Conservation (phyloP, 1,140 invertebrate genomes). For the Pararge aegeria region DNA sequence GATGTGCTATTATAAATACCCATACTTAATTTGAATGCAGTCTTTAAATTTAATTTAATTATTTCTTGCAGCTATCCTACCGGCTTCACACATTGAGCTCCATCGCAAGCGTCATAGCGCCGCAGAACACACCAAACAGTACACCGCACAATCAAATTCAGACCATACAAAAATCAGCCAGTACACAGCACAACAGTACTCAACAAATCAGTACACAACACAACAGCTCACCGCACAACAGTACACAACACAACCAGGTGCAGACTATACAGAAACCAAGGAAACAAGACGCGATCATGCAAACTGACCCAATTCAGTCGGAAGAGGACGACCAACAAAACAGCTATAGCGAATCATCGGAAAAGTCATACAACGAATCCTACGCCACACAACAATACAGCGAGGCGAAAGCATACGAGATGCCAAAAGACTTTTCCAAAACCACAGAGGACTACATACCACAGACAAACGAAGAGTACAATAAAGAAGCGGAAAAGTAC, state of each 20-base stretch:
- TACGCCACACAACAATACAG: conserved; percentile 30
- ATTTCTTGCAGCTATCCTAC: conserved; percentile 47
- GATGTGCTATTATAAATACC: too few species aligned
- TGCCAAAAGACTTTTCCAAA: conserved; percentile 59
- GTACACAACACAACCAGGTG: not conserved
- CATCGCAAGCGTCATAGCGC: conserved; percentile 38
- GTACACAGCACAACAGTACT: conserved; percentile 2
- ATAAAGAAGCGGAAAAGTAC: conserved; percentile 68
- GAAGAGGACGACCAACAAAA: conserved; percentile 58
- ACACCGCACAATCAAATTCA: not conserved
- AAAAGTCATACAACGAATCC: conserved; percentile 40
- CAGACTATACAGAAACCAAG: conserved; percentile 39
- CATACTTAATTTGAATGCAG: too few species aligned
- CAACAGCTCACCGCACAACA: conserved; percentile 7
- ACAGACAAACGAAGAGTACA: conserved; percentile 67
- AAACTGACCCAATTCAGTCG: conserved; percentile 58
- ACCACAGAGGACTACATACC: conserved; percentile 57
- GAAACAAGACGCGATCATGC: conserved; percentile 71
- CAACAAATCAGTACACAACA: not conserved
- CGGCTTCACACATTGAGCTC: conserved; percentile 47
- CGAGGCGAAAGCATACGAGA: conserved; percentile 41
- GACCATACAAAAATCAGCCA: conserved; percentile 34
- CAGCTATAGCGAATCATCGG: conserved; percentile 48
- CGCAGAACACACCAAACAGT: conserved; percentile 22
- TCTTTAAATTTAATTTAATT: not conserved